Conservation (phyloP, 2,888 invertebrate species). For the Archaeoteleia sp. region DNA sequence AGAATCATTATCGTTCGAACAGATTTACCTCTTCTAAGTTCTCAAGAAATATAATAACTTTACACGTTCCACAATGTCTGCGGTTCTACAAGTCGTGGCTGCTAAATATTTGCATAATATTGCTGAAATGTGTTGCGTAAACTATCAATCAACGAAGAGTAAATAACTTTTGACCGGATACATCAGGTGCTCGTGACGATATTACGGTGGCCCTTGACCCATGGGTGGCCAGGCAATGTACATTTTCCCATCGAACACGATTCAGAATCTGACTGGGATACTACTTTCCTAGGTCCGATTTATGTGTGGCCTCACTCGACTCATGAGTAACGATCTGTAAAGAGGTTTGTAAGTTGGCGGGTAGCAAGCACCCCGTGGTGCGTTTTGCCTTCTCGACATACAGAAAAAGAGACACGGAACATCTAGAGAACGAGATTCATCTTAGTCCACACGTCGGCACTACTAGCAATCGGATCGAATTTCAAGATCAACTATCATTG, state of each 20-base stretch:
- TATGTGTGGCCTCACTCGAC: conserved; percentile 70
- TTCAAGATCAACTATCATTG: conserved; percentile 44
- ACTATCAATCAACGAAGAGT: conserved; percentile 42
- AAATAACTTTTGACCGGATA: conserved; percentile 31
- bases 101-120: background rate
- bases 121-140: conserved; percentile 19
- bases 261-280: conserved; percentile 46
- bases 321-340: conserved; percentile 73
- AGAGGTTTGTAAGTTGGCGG: conserved; percentile 73
- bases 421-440: conserved; percentile 29
- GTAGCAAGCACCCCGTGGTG: conserved; percentile 70
- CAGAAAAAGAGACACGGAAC: conserved; percentile 44
- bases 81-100: no score
- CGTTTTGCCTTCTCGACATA: conserved; percentile 56
- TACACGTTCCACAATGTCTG: no score
- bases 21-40: no score
- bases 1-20: no score
- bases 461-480: conserved; percentile 40
- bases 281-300: conserved; percentile 63
- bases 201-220: conserved; percentile 69
- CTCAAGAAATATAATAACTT: no score
- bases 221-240: conserved; percentile 61
- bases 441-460: conserved; percentile 48
- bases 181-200: conserved; percentile 66
- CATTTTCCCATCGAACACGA: conserved; percentile 60